Evolutionary conservation across 2,888 invertebrate species (phyloP).

Genomic region (Habrosyne pyritoides): DNA sequence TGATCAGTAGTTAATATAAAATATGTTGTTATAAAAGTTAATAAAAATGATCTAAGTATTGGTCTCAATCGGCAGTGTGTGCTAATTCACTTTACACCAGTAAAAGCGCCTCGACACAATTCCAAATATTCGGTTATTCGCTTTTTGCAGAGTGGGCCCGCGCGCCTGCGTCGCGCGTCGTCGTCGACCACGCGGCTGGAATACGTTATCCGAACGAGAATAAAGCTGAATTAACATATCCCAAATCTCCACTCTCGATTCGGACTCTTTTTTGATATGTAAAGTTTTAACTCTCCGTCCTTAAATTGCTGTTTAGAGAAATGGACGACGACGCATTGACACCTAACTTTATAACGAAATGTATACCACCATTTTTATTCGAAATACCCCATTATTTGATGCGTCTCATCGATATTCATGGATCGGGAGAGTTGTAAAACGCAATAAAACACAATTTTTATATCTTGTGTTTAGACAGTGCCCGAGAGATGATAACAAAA

Average conservation of each 20-base stretch:
- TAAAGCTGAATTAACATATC: constrained; percentile 72
- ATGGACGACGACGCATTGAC: constrained; percentile 64
- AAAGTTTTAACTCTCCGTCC: constrained; percentile 63
- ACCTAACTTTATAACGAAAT: constrained; percentile 64
- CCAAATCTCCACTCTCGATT: constrained; percentile 58
- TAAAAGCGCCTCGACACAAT: constrained; percentile 67
- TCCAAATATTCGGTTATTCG: constrained; percentile 66
- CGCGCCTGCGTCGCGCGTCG: constrained; percentile 3
- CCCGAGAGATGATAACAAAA: constrained; percentile 80
- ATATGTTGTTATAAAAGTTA: constrained; percentile 1
- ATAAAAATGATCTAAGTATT: constrained; percentile 33
- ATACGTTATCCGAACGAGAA: constrained; percentile 63
- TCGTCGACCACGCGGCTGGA: constrained; percentile 52
- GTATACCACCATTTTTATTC: constrained; percentile 50
- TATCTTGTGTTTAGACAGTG: constrained; percentile 80
- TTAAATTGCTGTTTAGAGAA: constrained; percentile 64
- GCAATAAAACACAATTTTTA: constrained; percentile 82
- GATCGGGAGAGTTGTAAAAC: constrained; percentile 70
- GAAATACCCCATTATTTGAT: constrained; percentile 65
- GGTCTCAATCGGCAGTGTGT: constrained; percentile 45
- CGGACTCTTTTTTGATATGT: constrained; percentile 64
- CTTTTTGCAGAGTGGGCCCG: constrained; percentile 59
- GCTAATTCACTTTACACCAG: constrained; percentile 70
- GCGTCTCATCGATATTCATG: constrained; percentile 74
- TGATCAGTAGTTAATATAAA: background rate